Evolutionary conservation across 2,888 invertebrate genomes (phyloP).

Genomic region (Andrena minutula): DNA sequence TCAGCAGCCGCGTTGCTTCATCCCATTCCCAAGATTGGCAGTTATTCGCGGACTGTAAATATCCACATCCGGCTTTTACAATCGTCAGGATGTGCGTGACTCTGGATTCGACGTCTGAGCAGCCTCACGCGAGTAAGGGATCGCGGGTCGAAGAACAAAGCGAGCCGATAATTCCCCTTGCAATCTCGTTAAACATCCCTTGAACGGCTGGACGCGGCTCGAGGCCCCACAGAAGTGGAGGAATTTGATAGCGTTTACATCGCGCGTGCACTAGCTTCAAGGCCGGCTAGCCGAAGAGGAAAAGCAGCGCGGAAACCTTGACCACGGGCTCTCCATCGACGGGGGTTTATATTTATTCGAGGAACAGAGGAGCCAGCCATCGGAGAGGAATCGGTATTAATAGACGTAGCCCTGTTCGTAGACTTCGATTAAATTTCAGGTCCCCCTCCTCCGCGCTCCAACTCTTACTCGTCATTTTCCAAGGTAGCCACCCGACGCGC

Average conservation of each 20-base stretch:
- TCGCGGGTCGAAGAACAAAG: background rate
- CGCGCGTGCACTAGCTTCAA: slow-evolving; percentile 15
- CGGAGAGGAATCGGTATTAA: slow-evolving; percentile 52
- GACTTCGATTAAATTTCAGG: slow-evolving; percentile 60
- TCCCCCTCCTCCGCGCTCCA: background rate
- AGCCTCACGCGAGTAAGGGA: background rate
- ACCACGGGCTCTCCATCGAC: slow-evolving; percentile 48
- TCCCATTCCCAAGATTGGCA: slow-evolving; percentile 10
- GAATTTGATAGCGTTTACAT: slow-evolving; percentile 14
- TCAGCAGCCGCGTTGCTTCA: background rate
- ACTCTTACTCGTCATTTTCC: slow-evolving; percentile 37
- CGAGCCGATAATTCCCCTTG: slow-evolving; percentile 17
- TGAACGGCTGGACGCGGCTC: background rate
- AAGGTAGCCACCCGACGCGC: slow-evolving; percentile 17
- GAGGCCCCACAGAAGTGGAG: slow-evolving; percentile 8
- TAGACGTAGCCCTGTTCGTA: slow-evolving; percentile 34
- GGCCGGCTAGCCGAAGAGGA: background rate
- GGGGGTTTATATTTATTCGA: slow-evolving; percentile 63
- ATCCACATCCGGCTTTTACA: slow-evolving; percentile 52
- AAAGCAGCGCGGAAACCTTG: slow-evolving; percentile 50
- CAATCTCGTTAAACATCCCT: slow-evolving; percentile 28
- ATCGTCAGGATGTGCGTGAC: slow-evolving; percentile 65
- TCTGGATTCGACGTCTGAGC: slow-evolving; percentile 16
- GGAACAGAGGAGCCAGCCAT: slow-evolving; percentile 32
- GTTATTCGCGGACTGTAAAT: slow-evolving; percentile 37